Evolutionary conservation across 2,888 invertebrate species (phyloP).

Genomic region (Diarsia brunnea): DNA sequence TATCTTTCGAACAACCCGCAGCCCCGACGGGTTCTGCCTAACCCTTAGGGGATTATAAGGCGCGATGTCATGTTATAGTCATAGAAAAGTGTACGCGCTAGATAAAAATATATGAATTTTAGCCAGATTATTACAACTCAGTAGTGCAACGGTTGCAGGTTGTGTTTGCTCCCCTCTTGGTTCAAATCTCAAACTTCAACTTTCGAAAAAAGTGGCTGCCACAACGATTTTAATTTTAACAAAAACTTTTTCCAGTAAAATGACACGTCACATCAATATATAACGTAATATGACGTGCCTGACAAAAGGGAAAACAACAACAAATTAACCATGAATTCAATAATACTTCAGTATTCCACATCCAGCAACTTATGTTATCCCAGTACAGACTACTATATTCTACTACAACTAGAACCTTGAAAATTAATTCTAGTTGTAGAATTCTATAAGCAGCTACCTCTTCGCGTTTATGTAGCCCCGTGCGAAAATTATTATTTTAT

Average conservation of each 20-base stretch:
- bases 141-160: no score
- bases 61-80: no score
- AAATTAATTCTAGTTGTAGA: conserved; percentile 70
- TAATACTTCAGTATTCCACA: conserved; percentile 30
- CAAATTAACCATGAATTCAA: conserved; percentile 33
- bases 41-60: no score
- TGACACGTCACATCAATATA: neutral
- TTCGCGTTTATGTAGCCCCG: conserved; percentile 73
- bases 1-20: no score
- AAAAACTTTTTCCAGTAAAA: neutral
- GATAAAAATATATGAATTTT: neutral
- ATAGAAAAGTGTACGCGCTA: neutral
- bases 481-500: conserved; percentile 84
- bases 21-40: no score
- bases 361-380: conserved; percentile 68
- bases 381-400: conserved; percentile 76
- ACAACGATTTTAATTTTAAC: neutral
- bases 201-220: neutral
- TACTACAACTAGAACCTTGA: conserved; percentile 76
- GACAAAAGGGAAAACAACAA: conserved; percentile 2
- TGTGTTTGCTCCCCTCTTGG: no score
- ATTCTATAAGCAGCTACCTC: conserved; percentile 66
- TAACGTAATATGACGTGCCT: neutral
- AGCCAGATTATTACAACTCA: no score
- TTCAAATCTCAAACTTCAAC: neutral